Base-by-base conservation (phyloP, 2,888 invertebrate genomes). In the Eristalis arbustorum region DNA sequence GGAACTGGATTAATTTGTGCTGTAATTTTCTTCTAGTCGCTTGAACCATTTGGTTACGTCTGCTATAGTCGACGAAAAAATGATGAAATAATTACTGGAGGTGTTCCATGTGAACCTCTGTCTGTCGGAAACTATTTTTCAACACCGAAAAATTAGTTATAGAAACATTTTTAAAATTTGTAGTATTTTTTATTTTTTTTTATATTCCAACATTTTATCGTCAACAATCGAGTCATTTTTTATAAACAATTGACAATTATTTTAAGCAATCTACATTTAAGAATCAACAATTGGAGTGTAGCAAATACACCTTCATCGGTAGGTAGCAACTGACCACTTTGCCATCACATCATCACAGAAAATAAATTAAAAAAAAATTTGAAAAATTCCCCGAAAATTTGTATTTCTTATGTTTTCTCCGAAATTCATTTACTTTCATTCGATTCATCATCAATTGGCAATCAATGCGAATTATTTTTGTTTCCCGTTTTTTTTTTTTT, bases 261-360 rank as follows among this genome's bases (percentile, higher is more conserved):
- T 90, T 88, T 89, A 88, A 90, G 88, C 88, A 75, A 87, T 72
- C 73, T 85, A 82, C 84, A 90, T 91, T 83, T 90, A 92, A 91
- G 89, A 90, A 88, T 89, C 89, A 87, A 85, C 90, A 90, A 89
- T 90, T 90, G 91, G 92, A 91, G 88, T 90, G 83, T 90, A 89
- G 88, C 89, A 90, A 89, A 88, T 89, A 88, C 88, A 90, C 88
- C 89, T 90, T 89, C 89, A 89, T 89, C 90, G 92, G 91, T 92
- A 91, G 91, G 92, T 92, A 91, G 90, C 89, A 88, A 88, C 72
- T 64, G 71, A 68, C 63, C 77, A 79, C 74, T 82, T 88, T 88
- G 88, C 84, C 81, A 87, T 83, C 83, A 83, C 79, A 87, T 88
- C 80, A 83, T 82, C 78, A 87, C 64, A 73, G 83, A 88, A 88